Percentiles rank a stretch among this genome's conserved stretches.
phyloP scores from a whole-genome alignment of 2,888 invertebrate genomes.

The Caradrina kadenii region DNA sequence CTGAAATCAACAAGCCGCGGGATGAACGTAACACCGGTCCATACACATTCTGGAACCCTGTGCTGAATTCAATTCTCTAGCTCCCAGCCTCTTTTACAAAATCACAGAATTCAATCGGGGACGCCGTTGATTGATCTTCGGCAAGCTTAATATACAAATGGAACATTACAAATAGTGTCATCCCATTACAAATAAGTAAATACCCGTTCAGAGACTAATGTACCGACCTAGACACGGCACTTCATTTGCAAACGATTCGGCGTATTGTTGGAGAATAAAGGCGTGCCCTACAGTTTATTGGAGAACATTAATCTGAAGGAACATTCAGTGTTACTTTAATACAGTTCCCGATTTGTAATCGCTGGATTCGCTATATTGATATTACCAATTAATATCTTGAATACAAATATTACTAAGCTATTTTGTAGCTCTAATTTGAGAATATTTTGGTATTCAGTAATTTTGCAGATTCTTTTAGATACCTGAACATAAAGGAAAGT shows the following conservation, averaged over 20 bases:
- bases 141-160: slow-evolving; percentile 8
- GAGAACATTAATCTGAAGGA: slow-evolving; percentile 48
- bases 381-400: slow-evolving; percentile 35
- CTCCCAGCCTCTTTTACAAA: background rate
- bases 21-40: too few relatives aligned
- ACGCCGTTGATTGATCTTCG: background rate
- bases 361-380: slow-evolving; percentile 39
- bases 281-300: slow-evolving; percentile 36
- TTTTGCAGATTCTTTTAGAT: background rate
- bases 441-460: background rate
- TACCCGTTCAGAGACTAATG: slow-evolving; percentile 21
- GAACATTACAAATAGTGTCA: slow-evolving; percentile 10
- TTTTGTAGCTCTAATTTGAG: background rate
- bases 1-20: too few relatives aligned
- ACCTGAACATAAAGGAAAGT: background rate
- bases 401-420: slow-evolving; percentile 19
- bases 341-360: slow-evolving; percentile 45
- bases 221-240: slow-evolving; percentile 18
- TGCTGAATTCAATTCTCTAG: background rate
- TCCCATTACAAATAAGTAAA: slow-evolving; percentile 37
- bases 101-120: background rate
- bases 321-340: slow-evolving; percentile 58
- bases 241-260: slow-evolving; percentile 41
- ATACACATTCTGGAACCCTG: slow-evolving; percentile 2
- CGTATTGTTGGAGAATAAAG: slow-evolving; percentile 55